Percentiles rank a stretch among this genome's conserved stretches.
Conservation (phyloP, 2,113 vertebrate genomes). For the Isichthys henryi region DNA sequence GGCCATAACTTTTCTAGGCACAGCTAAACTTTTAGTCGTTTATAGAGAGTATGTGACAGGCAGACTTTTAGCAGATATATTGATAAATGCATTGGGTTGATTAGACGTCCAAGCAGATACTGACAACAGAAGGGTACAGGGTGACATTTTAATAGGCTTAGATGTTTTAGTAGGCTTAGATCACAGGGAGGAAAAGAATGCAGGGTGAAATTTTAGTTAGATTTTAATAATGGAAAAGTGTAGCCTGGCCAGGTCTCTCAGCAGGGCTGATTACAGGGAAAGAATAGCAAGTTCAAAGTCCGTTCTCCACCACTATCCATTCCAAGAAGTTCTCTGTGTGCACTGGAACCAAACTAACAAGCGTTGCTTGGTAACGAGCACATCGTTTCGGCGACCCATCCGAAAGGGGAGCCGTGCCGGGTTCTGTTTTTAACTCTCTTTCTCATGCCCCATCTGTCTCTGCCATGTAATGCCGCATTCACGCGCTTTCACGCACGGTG, state of each 20-base stretch:
- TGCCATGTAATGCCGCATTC: background rate
- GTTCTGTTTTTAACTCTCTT: constrained; percentile 33
- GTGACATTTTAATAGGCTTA: background rate
- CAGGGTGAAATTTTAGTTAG: background rate
- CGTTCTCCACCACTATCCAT: constrained; percentile 12
- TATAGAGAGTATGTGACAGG: background rate
- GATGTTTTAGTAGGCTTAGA: background rate
- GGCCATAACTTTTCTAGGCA: background rate
- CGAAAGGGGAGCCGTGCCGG: constrained; percentile 35
- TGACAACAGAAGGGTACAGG: background rate
- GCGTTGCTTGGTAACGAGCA: constrained; percentile 57
- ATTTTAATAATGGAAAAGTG: background rate
- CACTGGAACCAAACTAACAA: constrained; percentile 42
- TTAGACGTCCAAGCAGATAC: background rate
- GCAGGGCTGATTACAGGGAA: background rate
- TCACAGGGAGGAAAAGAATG: background rate
- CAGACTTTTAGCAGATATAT: background rate
- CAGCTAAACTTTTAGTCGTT: background rate
- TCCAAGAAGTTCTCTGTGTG: constrained; percentile 26
- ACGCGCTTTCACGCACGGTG: background rate
- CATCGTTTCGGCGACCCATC: constrained; percentile 47
- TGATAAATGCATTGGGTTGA: background rate
- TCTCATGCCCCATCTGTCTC: background rate
- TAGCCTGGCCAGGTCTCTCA: background rate
- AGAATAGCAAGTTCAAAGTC: background rate